Percentiles rank a stretch among this genome's conserved stretches.
Evolutionary conservation across 2,113 vertebrate genomes (phyloP).

Genomic region (Puffinus mauretanicus): DNA sequence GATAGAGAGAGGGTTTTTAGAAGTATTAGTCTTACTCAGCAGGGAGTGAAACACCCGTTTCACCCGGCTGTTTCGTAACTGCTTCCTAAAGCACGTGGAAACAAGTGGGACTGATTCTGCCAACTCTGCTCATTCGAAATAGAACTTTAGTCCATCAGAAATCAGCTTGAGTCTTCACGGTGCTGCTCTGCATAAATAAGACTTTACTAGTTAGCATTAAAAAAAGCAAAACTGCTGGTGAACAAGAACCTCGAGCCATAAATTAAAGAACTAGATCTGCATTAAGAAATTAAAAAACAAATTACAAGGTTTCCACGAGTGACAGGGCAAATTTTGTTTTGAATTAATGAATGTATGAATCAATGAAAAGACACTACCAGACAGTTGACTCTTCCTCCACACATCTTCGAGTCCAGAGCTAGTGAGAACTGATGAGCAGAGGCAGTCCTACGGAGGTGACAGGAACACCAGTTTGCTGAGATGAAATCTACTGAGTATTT

Average conservation of each 20-base stretch:
- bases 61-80: background rate
- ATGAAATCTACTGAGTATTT: background rate
- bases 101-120: background rate
- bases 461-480: background rate
- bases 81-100: background rate
- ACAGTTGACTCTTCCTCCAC: background rate
- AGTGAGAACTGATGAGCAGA: background rate
- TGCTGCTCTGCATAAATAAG: background rate
- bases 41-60: background rate
- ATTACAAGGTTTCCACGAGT: background rate
- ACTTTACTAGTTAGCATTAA: background rate
- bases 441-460: background rate
- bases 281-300: background rate
- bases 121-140: background rate
- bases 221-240: background rate
- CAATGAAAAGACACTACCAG: background rate
- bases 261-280: background rate
- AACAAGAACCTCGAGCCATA: background rate
- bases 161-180: background rate
- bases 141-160: background rate
- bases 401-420: background rate
- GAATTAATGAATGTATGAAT: background rate
- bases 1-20: background rate
- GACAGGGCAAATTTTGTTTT: background rate
- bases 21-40: background rate